Conservation (phyloP, 2,113 vertebrate species). For the Sprattus sprattus region DNA sequence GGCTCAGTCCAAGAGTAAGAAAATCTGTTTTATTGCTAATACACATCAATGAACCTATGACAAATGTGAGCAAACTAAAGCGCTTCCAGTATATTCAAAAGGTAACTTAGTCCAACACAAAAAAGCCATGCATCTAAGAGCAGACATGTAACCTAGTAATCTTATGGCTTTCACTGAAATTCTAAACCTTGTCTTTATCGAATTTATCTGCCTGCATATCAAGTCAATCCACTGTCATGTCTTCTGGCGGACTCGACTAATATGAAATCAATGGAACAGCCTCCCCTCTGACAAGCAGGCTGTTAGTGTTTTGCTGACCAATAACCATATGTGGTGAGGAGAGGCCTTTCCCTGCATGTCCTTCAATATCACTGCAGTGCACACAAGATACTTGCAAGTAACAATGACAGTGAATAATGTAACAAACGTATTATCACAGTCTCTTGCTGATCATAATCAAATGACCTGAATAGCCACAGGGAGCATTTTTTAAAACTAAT, state of each 20-base stretch:
- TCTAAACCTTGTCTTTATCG: neutral
- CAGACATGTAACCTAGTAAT: neutral
- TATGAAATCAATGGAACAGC: constrained; percentile 15
- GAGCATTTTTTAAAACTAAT: neutral
- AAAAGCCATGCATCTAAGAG: neutral
- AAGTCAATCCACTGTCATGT: neutral
- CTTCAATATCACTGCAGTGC: constrained; percentile 16
- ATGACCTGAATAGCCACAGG: neutral
- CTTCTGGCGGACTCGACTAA: neutral
- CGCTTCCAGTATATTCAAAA: neutral
- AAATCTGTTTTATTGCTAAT: neutral
- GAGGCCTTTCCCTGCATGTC: neutral
- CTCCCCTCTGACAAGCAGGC: constrained; percentile 6
- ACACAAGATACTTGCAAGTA: neutral
- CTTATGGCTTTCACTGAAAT: neutral
- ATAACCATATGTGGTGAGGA: constrained; percentile 6
- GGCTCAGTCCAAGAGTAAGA: neutral
- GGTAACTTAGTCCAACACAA: neutral
- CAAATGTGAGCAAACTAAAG: neutral
- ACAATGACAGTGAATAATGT: neutral
- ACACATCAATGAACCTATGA: neutral
- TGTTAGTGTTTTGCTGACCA: constrained; percentile 12
- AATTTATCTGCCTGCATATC: neutral
- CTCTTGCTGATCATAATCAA: neutral
- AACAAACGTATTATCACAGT: neutral